Evolutionary conservation across 1,140 invertebrate genomes (phyloP), one percentile per base, ranked within the genome.

Genomic region (Colletes gigas): DNA sequence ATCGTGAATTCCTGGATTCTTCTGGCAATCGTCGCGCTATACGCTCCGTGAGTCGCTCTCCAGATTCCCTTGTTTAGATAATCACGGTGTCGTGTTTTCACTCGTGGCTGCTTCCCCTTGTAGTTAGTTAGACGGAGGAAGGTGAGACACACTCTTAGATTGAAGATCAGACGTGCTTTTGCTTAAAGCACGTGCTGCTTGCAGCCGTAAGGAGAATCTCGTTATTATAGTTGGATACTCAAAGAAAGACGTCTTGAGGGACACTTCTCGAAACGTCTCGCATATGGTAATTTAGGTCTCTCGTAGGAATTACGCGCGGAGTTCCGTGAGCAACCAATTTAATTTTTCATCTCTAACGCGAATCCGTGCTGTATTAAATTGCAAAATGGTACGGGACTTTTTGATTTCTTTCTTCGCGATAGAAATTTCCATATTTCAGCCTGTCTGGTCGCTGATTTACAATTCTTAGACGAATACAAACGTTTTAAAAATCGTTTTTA

Each of bases 111-210:
- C 69, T 71, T 78, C 55, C 44, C 59, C 59, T 54, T 78, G 63
- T 54, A 54, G 57, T 78, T 54, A 63, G 57, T 78, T 78, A 62
- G 55, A 54, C 47, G 76, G n/a, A 30, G 21, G 59, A 44, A 63
- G 76, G 39, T 41, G 50, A 78, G 76, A 71, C 67, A 21, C 67
- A 21, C 30, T 78, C 30, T 30, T 39, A 63, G 76, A 78, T 72
- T 71, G 68, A 71, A 71, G 76, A 78, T 78, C 76, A 63, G 76
- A 78, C 76, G 76, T 71, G 76, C 68, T 78, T 72, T 72, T 54
- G n/a, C 67, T 19, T 70, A 71, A 72, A 78, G 76, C 68, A 72
- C 67, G 59, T n/a, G 57, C 76, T 21, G 15, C 67, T 63, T 30
- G 3, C 7, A 39, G n/a, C 39, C n/a, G 57, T 14, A 72, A 63